Base-by-base conservation (phyloP, 2,888 invertebrate species). In the Auanema freiburgensis region DNA sequence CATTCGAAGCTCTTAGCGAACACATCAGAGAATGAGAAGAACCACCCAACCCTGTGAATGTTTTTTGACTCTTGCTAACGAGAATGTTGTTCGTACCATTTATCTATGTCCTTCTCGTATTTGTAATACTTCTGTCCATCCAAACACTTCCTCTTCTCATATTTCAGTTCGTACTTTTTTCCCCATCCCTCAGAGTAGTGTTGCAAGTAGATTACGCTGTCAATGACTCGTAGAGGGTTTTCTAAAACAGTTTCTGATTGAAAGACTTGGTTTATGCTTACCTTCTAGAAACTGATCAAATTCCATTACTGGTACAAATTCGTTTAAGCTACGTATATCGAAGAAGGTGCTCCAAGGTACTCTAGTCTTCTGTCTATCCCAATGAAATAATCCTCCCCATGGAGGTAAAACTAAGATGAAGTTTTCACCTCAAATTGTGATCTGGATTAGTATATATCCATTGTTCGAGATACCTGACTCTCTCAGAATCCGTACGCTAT, bases 381-480 rank as follows among this genome's bases (percentile, higher is more conserved):
- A 98, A 84, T 98, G 98, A 76, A 91, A 92, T 3, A 97, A 85
- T 67, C 89, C 88, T 59, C 90, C 89, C 92, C 95, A 98, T 0
- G 97, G 94, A 14, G 96, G 96, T 69, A 98, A 86, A 54, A 96
- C 92, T 81, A 84, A 69, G 12, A 79, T 60, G 52, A 69, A 81
- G 61, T 83, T 79, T 14, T 79, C 66, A 10, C 83, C 78, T 79
- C 23, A 24, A 14, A 21, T 16, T 57, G 52, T 5, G 18, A 16
- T 23, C 18, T 1, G 10, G 44, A 41, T 11, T 11, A 33, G n/a
- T 41, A 2, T 24, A 58, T 57, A 41, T n/a, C 11, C 16, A 16
- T 14, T 12, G 53, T n/a, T n/a, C n/a, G n/a, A n/a, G n/a, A 85
- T 84, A 62, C 87, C 87, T 63, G 67, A 63, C 23, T 82, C 75